Evolutionary conservation across 2,113 vertebrate genomes (phyloP), one percentile per base, ranked within the genome.

Genomic region (Arvicanthis niloticus): DNA sequence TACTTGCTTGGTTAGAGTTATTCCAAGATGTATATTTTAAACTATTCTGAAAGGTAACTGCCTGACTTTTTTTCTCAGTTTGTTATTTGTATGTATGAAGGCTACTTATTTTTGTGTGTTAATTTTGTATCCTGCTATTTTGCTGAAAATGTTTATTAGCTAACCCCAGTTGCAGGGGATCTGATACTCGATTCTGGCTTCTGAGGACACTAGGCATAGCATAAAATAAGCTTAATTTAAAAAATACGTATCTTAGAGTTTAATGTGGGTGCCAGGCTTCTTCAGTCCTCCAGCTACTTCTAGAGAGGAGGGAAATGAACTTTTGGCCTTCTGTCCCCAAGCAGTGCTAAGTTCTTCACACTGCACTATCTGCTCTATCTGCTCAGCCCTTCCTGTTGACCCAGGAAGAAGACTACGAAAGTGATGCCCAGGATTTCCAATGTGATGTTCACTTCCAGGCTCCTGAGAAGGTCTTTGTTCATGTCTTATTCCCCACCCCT

Each of bases 401-500:
- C 65, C 89, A 62, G 89, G 73, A 84, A 89, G 48, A 68, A 65
- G n/a, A 48, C 3, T 40, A 11, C 42, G 13, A 17, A 80, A 76
- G n/a, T 40, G 26, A 51, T 58, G 53, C 70, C 82, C 5, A 26
- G 73, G n/a, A 72, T 90, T 29, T 89, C 56, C 34, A 22, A 7
- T 16, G 45, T 70, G 89, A 70, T 12, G 24, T 15, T 85, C 45
- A 34, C 22, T 75, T 42, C 53, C 53, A 70, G 17, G 19, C 37
- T 94, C 16, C 58, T 8, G 77, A 56, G 15, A 88, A 92, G 62
- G 37, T 34, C 40, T 84, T 80, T 70, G n/a, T 4, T 15, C 29
- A 7, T 0, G 9, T 21, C 48, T 4, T 0, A 4, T 5, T 73
- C 29, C 42, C 31, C 8, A 31, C 21, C 75, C 24, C 51, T 82